These are phyloP conservation scores for Diachasmimorpha longicaudata DNA, from an alignment of 1,140 invertebrate genomes.

Conservation along the genomic window DNA sequence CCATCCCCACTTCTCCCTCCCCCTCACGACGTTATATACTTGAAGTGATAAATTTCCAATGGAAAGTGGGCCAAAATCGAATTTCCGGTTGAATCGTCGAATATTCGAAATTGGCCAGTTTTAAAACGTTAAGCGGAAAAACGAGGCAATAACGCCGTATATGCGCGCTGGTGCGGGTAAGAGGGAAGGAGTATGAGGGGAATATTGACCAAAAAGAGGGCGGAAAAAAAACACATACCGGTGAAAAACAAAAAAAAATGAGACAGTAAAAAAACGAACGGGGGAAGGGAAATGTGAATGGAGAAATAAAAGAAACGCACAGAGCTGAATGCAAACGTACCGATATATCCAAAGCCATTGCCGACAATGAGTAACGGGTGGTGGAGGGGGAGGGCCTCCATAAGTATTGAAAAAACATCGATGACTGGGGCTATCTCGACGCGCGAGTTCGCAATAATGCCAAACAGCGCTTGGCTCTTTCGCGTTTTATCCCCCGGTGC, in stretches of 20 bases:
- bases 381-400: background rate
- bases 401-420: constrained; percentile 32
- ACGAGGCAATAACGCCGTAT: constrained; percentile 20
- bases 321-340: constrained; percentile 11
- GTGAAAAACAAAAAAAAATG: background rate
- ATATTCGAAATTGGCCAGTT: constrained; percentile 24
- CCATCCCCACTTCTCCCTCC: background rate
- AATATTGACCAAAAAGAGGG: background rate
- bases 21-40: background rate
- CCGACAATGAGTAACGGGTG: constrained; percentile 24
- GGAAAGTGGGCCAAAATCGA: background rate
- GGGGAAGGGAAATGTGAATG: constrained; percentile 1
- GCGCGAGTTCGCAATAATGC: constrained; percentile 20
- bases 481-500: background rate
- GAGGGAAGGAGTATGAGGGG: background rate
- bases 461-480: background rate
- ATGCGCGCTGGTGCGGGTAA: constrained; percentile 11
- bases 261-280: background rate
- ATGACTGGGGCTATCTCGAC: constrained; percentile 20
- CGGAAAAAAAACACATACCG: background rate
- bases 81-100: constrained; percentile 22
- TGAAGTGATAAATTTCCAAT: background rate
- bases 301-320: constrained; percentile 33
- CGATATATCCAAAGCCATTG: constrained; percentile 25
- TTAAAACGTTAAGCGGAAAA: constrained; percentile 27